A percentile compares a stretch with the other conserved stretches of the same genome.
Conservation (phyloP, 2,888 invertebrate genomes). For the Strigamia transsilvanica region DNA sequence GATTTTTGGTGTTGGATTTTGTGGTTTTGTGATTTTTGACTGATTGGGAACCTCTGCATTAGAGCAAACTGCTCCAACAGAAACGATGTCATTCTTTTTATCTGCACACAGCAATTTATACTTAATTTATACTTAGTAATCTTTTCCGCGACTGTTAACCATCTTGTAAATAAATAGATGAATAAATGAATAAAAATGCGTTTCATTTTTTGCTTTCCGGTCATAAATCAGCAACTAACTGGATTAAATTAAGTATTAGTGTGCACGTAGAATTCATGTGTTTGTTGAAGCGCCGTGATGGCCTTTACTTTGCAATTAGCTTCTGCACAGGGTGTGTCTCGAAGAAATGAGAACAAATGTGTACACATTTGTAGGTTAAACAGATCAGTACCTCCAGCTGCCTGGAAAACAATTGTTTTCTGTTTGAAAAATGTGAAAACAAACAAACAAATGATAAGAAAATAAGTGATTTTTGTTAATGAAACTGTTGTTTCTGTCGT, state of each 20-base stretch:
- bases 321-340: background rate
- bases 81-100: no score
- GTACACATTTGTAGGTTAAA: background rate
- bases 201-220: background rate
- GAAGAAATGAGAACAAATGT: background rate
- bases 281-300: background rate
- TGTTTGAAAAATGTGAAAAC: background rate
- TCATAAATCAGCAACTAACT: background rate
- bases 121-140: no score
- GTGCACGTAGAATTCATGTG: background rate
- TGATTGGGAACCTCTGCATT: no score
- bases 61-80: no score
- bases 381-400: no score
- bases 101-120: no score
- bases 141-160: no score
- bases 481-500: background rate
- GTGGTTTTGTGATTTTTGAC: no score
- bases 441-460: no score
- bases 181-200: background rate
- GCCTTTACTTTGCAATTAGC: background rate
- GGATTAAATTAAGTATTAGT: background rate
- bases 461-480: no score
- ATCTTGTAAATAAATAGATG: background rate
- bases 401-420: background rate
- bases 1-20: no score